These are phyloP conservation scores for Alligator sinensis DNA, from an alignment of 2,113 vertebrate genomes.

Conservation along the genomic window DNA sequence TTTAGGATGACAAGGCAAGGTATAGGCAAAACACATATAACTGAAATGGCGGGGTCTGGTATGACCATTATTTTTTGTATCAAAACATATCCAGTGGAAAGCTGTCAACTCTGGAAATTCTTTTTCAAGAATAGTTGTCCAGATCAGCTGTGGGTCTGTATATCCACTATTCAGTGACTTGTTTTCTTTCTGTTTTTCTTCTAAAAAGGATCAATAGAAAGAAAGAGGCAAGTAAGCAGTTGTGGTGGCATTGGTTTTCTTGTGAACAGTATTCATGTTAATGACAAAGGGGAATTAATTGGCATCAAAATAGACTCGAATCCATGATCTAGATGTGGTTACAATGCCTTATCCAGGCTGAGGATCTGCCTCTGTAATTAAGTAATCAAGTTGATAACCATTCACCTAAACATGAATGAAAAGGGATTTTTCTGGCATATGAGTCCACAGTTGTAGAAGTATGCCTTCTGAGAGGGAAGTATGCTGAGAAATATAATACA, in stretches of 20 bases:
- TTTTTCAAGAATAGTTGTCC: background rate
- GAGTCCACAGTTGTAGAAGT: background rate
- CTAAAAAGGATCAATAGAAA: background rate
- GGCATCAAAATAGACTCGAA: background rate
- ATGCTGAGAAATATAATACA: background rate
- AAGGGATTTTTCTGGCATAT: background rate
- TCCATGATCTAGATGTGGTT: background rate
- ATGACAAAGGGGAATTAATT: background rate
- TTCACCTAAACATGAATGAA: background rate
- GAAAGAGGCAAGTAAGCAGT: background rate
- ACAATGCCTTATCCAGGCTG: background rate
- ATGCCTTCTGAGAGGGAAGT: background rate
- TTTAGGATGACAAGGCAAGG: background rate
- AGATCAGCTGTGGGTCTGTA: accelerated
- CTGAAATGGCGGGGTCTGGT: background rate
- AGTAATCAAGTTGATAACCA: background rate
- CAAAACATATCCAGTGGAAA: background rate
- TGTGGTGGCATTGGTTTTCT: background rate
- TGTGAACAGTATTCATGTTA: background rate
- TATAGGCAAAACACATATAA: background rate
- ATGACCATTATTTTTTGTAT: background rate
- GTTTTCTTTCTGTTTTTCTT: background rate
- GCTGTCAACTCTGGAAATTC: background rate
- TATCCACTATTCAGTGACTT: background rate
- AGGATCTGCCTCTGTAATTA: background rate